phyloP scores from a whole-genome alignment of 2,797 vertebrate species.

The Protonibea diacanthus region DNA sequence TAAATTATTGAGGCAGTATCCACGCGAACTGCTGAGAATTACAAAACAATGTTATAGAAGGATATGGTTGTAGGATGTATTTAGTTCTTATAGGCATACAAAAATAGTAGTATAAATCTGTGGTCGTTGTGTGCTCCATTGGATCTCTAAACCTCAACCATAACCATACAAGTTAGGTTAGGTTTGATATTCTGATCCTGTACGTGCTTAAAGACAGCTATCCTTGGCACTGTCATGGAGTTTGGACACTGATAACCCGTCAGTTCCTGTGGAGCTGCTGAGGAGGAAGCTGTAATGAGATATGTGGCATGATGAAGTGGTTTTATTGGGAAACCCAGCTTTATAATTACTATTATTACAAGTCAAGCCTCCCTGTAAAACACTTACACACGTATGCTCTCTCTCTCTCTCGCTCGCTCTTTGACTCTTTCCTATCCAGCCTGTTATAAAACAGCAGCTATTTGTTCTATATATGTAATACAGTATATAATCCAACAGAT shows the following conservation, averaged over 20 bases:
- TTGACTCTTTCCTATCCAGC: conserved; percentile 37
- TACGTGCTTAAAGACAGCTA: conserved; percentile 10
- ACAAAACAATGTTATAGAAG: conserved; percentile 18
- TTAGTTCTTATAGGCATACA: conserved; percentile 17
- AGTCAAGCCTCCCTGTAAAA: conserved; percentile 55
- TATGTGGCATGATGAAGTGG: conserved; percentile 48
- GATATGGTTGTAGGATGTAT: conserved; percentile 19
- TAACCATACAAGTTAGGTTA: conserved; percentile 42
- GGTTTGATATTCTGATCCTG: conserved; percentile 30
- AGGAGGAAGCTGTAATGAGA: conserved; percentile 57
- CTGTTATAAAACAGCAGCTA: neutral
- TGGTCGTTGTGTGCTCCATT: neutral
- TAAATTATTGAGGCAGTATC: conserved; percentile 8
- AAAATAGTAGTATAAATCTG: conserved; percentile 33
- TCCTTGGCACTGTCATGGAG: conserved; percentile 1
- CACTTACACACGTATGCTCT: conserved; percentile 29
- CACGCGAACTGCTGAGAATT: conserved; percentile 5
- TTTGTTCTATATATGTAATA: neutral
- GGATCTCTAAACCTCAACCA: conserved; percentile 42
- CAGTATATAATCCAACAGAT: no score
- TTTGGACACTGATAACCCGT: conserved; percentile 28
- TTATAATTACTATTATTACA: conserved; percentile 76
- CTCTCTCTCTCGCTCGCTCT: neutral
- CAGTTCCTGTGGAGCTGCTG: conserved; percentile 34
- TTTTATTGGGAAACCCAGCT: conserved; percentile 70